A percentile compares a stretch with the other conserved stretches of the same genome.
phyloP scores from a whole-genome alignment of 2,888 invertebrate species.

The Diaprepes abbreviatus region DNA sequence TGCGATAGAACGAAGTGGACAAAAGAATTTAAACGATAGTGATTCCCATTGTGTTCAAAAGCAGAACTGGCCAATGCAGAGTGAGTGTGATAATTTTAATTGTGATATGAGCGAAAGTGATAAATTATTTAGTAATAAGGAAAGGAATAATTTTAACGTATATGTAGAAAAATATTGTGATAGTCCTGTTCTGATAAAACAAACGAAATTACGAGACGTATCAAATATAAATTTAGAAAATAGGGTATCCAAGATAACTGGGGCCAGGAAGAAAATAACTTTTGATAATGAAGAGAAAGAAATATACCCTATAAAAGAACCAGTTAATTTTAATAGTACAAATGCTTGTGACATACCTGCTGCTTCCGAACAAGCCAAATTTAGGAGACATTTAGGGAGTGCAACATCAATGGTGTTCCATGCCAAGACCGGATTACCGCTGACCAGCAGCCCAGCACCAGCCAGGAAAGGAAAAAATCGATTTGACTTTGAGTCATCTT shows the following conservation, averaged over 20 bases:
- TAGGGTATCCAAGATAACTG: constrained; percentile 49
- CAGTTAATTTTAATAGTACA: constrained; percentile 6
- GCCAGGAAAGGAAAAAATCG: constrained; percentile 81
- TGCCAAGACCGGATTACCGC: constrained; percentile 82
- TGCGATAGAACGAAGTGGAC: constrained; percentile 65
- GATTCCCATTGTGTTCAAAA: constrained; percentile 47
- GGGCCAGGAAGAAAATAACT: constrained; percentile 60
- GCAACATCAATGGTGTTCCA: constrained; percentile 89
- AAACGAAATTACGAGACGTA: constrained; percentile 51
- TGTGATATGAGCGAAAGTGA: constrained; percentile 66
- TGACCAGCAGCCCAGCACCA: constrained; percentile 90
- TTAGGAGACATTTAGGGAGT: constrained; percentile 81
- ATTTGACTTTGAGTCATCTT: constrained; percentile 87
- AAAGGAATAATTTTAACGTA: constrained; percentile 62
- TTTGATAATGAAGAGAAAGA: constrained; percentile 58
- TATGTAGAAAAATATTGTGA: constrained; percentile 66
- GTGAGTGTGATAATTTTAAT: constrained; percentile 62
- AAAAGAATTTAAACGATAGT: constrained; percentile 43
- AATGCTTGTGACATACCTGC: constrained; percentile 73
- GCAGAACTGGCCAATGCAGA: constrained; percentile 51
- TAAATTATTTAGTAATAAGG: constrained; percentile 65
- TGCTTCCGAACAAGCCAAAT: constrained; percentile 79
- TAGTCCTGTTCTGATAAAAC: constrained; percentile 59
- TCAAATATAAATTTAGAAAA: constrained; percentile 52
- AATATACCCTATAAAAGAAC: constrained; percentile 17